Percentiles rank a stretch among this genome's conserved stretches.
Conservation (phyloP, 2,888 invertebrate species). For the Crossocerus cetratus region DNA sequence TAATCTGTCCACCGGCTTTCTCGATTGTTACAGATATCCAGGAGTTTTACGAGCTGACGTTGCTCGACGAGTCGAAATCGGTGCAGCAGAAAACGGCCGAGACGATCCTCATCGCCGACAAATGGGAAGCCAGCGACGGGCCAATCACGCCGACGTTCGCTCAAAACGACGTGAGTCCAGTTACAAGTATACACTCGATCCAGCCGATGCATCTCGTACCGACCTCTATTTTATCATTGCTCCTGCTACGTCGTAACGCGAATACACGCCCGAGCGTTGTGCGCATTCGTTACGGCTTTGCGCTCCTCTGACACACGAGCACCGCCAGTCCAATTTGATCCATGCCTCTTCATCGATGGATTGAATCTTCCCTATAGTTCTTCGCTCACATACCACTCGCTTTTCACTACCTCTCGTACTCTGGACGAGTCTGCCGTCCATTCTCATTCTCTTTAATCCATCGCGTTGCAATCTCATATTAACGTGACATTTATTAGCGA, state of each 20-base stretch:
- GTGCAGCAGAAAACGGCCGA: constrained; percentile 97
- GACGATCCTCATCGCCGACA: constrained; percentile 95
- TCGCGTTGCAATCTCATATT: no score
- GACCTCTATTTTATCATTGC: constrained; percentile 17
- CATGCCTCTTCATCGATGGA: no score
- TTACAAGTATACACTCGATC: constrained; percentile 34
- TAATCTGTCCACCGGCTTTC: constrained; percentile 48
- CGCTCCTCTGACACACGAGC: not conserved
- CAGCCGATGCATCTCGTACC: constrained; percentile 26
- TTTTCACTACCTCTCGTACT: no score
- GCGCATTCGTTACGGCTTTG: constrained; percentile 24
- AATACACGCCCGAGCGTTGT: not conserved
- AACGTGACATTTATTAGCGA: no score
- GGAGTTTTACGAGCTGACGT: constrained; percentile 98
- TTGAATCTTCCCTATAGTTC: no score
- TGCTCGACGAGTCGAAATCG: constrained; percentile 96
- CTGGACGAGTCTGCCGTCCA: no score
- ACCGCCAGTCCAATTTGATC: no score
- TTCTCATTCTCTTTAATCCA: no score
- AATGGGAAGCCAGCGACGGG: constrained; percentile 89
- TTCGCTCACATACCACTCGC: no score
- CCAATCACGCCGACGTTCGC: constrained; percentile 81
- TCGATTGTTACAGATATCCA: constrained; percentile 90
- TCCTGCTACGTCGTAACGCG: not conserved
- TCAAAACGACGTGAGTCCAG: constrained; percentile 80